Base-by-base conservation (phyloP, 2,888 invertebrate species). In the Opisthograptis luteolata region DNA sequence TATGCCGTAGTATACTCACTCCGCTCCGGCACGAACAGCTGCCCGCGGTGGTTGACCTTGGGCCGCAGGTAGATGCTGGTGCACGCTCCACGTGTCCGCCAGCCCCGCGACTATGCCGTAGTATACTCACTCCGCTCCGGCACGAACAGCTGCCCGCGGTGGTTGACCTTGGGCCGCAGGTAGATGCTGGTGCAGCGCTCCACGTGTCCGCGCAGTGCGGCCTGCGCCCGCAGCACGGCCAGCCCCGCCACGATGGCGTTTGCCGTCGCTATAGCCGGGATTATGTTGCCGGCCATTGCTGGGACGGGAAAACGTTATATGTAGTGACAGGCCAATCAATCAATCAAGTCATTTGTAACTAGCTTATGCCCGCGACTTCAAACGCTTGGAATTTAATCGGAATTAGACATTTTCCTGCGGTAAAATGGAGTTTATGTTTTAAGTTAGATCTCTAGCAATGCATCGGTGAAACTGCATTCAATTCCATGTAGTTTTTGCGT, bases 201-300 rank as follows among this genome's bases (percentile, higher is more conserved):
- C 22, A 94, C 87, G 39, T 95, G 90, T 0, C 92, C 92, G 37
- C 91, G 86, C 0, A 99, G 88, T 3, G 97, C 92, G 43, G 95
- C 94, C 62, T 98, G 94, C 0, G 96, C 95, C 55, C 98, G 95
- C 42, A 98, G 90, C 0, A 99, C 97, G 0, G 98, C 97, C n/a
- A 99, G 91, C 0, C 98, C 99, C 0, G 99, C 98, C 22, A 99
- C 96, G 49, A 99, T 96, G 0, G 99, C 99, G 80, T 99, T 99
- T 0, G 99, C 99, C 0, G 99, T 98, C 3, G 99, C 99, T 74
- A 99, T 99, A 0, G 99, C 99, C 4, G 99, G 99, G 72, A 99
- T 98, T 65, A 99, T 99, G 82, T 99, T 99, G 9, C 99, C 99
- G 0, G 99, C 99, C 96, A 99, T 99, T 1, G 99, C 95, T 96